phyloP scores from a whole-genome alignment of 2,797 vertebrate genomes.

The Eremophila alpestris region DNA sequence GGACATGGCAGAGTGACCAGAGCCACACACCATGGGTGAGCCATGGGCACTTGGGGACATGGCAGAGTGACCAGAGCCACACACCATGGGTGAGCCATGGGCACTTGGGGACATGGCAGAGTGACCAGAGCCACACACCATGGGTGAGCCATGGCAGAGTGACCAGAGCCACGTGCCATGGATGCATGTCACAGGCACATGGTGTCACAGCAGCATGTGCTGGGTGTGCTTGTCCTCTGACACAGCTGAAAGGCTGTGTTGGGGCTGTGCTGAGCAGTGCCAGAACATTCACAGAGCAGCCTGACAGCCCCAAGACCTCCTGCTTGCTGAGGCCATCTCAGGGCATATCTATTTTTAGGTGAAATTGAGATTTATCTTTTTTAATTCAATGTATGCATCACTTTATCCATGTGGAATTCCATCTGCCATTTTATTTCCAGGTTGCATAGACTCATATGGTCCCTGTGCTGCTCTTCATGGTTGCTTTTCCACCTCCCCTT shows the following conservation, averaged over 20 bases:
- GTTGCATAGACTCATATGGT: not conserved
- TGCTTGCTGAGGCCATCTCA: not conserved
- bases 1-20: not conserved
- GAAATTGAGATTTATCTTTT: not conserved
- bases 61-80: not conserved
- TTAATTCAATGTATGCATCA: not conserved
- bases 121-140: not conserved
- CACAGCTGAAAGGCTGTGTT: not conserved
- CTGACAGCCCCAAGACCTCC: not conserved
- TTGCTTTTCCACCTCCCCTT: not conserved
- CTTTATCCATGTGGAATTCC: not conserved
- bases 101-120: not conserved
- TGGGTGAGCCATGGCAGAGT: not conserved
- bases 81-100: not conserved
- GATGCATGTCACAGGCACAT: not conserved
- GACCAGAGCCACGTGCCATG: not conserved
- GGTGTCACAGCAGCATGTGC: rapidly evolving
- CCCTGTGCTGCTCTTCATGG: not conserved
- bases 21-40: not conserved
- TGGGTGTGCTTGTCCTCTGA: not conserved
- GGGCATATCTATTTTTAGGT: not conserved
- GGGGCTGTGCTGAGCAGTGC: not conserved
- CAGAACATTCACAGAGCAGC: not conserved
- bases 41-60: not conserved
- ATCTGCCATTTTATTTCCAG: not conserved